phyloP scores from a whole-genome alignment of 1,140 invertebrate species.

The Himalopsyche phryganea region DNA sequence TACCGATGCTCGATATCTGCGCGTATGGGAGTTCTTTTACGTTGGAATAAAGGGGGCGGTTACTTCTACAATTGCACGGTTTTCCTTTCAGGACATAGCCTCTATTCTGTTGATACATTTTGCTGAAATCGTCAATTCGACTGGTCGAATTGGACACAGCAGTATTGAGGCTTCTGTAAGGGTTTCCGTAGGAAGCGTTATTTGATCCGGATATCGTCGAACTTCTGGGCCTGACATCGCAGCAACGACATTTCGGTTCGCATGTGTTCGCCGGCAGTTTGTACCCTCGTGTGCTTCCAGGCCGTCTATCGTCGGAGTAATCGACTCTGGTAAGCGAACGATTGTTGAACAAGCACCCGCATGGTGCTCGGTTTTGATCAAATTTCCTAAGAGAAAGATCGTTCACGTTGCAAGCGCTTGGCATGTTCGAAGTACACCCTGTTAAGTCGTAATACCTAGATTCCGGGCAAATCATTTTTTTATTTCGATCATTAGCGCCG shows the following conservation, averaged over 20 bases:
- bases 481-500: no score
- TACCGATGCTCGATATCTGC: not conserved
- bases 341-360: slow-evolving; percentile 6
- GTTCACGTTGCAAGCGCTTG: not conserved
- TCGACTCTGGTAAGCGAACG: not conserved
- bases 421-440: not conserved
- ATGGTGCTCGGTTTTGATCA: slow-evolving; percentile 1
- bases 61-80: slow-evolving; percentile 6
- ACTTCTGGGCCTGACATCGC: slow-evolving; percentile 18
- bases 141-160: slow-evolving; percentile 7
- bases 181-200: not conserved
- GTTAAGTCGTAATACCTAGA: slow-evolving; percentile 8
- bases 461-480: no score
- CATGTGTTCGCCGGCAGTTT: not conserved
- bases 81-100: not conserved
- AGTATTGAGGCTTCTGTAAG: slow-evolving; percentile 2
- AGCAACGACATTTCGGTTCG: slow-evolving; percentile 19
- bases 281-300: not conserved
- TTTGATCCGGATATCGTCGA: slow-evolving; percentile 18
- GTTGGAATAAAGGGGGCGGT: slow-evolving; percentile 1
- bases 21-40: slow-evolving; percentile 11
- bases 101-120: slow-evolving; percentile 9
- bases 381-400: not conserved
- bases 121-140: slow-evolving; percentile 21
- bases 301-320: slow-evolving; percentile 4